A percentile compares a stretch with the other conserved stretches of the same genome.
These are phyloP conservation scores for Salpingus planirostris DNA, from an alignment of 2,888 invertebrate species.

Conservation along the genomic window DNA sequence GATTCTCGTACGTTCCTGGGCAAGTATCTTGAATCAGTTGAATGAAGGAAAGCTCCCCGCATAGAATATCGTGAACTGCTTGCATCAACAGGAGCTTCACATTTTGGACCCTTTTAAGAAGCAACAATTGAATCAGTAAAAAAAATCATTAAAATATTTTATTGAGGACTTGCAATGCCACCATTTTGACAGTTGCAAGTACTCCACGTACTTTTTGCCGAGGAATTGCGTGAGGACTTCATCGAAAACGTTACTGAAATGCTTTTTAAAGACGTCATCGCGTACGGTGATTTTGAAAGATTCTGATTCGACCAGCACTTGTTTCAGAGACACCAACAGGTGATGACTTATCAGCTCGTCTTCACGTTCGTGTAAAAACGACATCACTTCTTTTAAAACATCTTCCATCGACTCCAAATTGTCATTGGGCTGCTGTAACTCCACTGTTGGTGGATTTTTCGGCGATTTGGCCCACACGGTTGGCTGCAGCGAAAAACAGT, in stretches of 20 bases:
- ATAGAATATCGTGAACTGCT: conserved; percentile 30
- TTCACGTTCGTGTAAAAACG: conserved; percentile 47
- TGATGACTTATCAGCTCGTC: conserved; percentile 48
- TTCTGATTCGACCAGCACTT: conserved; percentile 42
- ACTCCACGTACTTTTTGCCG: conserved; percentile 38
- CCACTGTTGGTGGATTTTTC: background rate
- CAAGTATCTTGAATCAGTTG: conserved; percentile 33
- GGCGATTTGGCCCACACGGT: conserved; percentile 20
- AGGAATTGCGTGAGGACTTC: conserved; percentile 40
- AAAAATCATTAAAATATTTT: background rate
- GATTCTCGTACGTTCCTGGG: conserved; percentile 18
- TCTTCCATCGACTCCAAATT: too few relatives aligned
- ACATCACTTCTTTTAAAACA: conserved; percentile 47
- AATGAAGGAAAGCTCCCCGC: conserved; percentile 34
- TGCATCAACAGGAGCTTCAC: conserved; percentile 31
- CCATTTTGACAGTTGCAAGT: conserved; percentile 2
- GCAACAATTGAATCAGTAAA: conserved; percentile 1
- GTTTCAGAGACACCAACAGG: conserved; percentile 45
- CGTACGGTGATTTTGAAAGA: conserved; percentile 33
- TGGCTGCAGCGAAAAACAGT: conserved; percentile 18
- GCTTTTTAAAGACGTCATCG: conserved; percentile 41
- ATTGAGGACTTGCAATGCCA: background rate
- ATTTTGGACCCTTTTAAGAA: conserved; percentile 28
- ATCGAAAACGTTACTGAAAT: conserved; percentile 39
- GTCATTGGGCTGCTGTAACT: too few relatives aligned